Conservation (phyloP, 2,113 vertebrate genomes). For the Rhinolophus ferrumequinum region DNA sequence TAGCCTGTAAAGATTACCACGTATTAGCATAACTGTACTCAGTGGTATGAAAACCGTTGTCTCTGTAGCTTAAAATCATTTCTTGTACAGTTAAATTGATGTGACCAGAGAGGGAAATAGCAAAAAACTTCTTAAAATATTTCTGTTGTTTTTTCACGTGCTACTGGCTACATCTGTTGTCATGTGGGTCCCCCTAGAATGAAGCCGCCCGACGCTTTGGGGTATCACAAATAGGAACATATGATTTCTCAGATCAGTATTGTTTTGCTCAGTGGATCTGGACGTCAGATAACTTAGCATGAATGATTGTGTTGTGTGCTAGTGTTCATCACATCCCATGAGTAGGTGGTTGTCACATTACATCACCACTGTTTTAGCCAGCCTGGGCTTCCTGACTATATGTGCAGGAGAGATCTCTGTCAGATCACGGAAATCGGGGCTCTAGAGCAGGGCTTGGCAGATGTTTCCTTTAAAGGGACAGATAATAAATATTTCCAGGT, state of each 20-base stretch:
- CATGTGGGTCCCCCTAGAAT: conserved; percentile 74
- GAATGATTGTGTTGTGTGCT: neutral
- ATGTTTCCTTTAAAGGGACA: neutral
- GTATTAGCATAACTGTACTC: conserved; percentile 64
- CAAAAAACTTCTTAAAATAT: conserved; percentile 87
- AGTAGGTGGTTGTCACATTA: neutral
- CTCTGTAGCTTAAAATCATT: conserved; percentile 89
- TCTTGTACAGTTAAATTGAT: conserved; percentile 91
- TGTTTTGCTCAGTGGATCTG: neutral
- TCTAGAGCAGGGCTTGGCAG: neutral
- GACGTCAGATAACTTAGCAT: neutral
- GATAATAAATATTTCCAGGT: neutral
- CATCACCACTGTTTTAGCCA: neutral
- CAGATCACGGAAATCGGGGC: neutral
- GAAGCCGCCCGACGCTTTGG: conserved; percentile 75
- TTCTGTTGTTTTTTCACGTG: conserved; percentile 90
- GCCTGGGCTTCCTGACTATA: neutral
- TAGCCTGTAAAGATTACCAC: conserved; percentile 71
- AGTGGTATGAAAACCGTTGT: conserved; percentile 84
- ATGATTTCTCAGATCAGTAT: neutral
- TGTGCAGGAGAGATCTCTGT: neutral
- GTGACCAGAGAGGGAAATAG: conserved; percentile 88
- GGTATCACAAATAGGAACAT: neutral
- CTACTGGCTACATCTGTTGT: conserved; percentile 85
- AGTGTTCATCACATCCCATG: neutral